Evolutionary conservation across 2,888 invertebrate genomes (phyloP).

Genomic region (Spatulosminthurus flaviceps): DNA sequence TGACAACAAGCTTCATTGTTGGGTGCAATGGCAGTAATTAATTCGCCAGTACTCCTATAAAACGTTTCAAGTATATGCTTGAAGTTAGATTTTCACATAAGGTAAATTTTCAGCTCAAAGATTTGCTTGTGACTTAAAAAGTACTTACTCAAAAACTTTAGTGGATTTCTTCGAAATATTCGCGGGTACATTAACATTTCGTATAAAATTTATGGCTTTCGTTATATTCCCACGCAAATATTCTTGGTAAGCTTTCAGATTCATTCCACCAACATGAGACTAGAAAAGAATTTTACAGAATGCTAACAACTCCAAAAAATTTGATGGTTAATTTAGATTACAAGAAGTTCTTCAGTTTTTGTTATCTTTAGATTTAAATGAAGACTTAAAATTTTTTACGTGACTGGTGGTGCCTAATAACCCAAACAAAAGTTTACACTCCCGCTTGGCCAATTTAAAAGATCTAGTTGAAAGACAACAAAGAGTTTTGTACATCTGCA

Average conservation of each 20-base stretch:
- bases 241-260: conserved; percentile 74
- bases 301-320: too few species aligned
- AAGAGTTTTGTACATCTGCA: conserved; percentile 72
- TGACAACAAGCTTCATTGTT: conserved; percentile 86
- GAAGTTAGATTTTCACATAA: not conserved
- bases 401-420: conserved; percentile 33
- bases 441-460: conserved; percentile 68
- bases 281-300: not conserved
- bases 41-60: conserved; percentile 72
- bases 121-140: not conserved
- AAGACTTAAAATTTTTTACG: conserved; percentile 25
- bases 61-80: too few species aligned
- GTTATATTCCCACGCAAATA: conserved; percentile 74
- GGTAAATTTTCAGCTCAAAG: too few species aligned
- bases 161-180: conserved; percentile 14
- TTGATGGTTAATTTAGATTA: too few species aligned
- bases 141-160: conserved; percentile 48
- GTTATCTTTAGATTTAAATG: too few species aligned
- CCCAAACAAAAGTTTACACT: conserved; percentile 61
- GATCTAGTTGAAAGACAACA: conserved; percentile 72
- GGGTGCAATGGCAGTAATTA: conserved; percentile 74
- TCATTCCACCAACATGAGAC: conserved; percentile 68
- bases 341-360: too few species aligned
- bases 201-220: conserved; percentile 72
- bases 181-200: conserved; percentile 15